Conservation (phyloP, 2,113 vertebrate genomes). For the Suricata suricatta region DNA sequence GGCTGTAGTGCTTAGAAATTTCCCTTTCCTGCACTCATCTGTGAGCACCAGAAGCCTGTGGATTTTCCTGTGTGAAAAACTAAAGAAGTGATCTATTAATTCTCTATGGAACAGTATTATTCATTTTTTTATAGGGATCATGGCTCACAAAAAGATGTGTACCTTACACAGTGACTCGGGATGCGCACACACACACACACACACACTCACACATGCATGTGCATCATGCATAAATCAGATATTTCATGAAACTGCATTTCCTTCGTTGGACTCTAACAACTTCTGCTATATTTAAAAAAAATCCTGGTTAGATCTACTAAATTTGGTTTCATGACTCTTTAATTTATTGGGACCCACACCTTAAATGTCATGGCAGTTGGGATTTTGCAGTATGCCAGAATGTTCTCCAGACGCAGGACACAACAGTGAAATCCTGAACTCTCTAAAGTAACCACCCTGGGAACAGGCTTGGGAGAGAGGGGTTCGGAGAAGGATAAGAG, state of each 20-base stretch:
- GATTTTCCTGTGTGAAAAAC: constrained; percentile 44
- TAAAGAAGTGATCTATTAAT: background rate
- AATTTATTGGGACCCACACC: background rate
- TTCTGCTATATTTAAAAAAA: background rate
- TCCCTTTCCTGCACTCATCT: background rate
- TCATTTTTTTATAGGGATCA: background rate
- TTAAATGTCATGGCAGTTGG: background rate
- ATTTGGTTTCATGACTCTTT: background rate
- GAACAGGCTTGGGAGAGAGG: background rate
- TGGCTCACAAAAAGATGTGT: background rate
- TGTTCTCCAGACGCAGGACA: background rate
- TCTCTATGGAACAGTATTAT: background rate
- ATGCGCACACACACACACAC: background rate
- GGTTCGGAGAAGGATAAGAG: background rate
- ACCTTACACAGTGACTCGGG: background rate
- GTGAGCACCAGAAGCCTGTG: background rate
- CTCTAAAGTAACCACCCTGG: background rate
- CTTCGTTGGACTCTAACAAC: background rate
- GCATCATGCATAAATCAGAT: background rate
- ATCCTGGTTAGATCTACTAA: background rate
- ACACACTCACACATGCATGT: too few relatives aligned
- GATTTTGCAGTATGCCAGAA: background rate
- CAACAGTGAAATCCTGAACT: background rate
- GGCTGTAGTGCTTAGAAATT: constrained; percentile 45
- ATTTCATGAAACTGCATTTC: background rate